Conservation (phyloP, 2,113 vertebrate genomes). For the Thalassoma bifasciatum region DNA sequence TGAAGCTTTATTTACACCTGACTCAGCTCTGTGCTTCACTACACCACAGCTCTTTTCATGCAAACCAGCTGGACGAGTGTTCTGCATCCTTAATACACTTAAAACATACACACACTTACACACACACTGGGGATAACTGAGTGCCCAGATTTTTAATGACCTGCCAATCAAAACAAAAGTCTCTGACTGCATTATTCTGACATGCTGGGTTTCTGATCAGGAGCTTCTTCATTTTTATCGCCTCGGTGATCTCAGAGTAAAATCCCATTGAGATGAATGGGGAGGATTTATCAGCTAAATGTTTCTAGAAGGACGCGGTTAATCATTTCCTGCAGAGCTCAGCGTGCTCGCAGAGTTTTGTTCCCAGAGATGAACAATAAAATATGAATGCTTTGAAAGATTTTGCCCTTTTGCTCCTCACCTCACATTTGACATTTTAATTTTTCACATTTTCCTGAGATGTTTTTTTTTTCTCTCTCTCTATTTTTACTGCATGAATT, state of each 20-base stretch:
- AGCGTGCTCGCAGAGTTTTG: neutral
- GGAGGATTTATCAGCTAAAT: conserved; percentile 23
- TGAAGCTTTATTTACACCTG: conserved; percentile 67
- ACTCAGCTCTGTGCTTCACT: conserved; percentile 70
- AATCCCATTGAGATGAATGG: conserved; percentile 17
- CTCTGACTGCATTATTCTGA: conserved; percentile 27
- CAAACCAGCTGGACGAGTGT: conserved; percentile 45
- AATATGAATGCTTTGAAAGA: conserved; percentile 31
- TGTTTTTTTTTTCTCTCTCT: neutral
- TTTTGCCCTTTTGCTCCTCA: neutral
- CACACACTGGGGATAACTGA: conserved; percentile 5
- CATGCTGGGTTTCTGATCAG: conserved; percentile 5
- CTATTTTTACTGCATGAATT: conserved; percentile 5
- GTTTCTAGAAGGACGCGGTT: conserved; percentile 20
- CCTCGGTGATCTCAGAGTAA: conserved; percentile 21
- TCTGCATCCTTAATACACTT: conserved; percentile 42
- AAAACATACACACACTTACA: conserved; percentile 4
- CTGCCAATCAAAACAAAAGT: conserved; percentile 54
- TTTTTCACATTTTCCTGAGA: conserved; percentile 12
- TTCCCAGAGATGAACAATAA: conserved; percentile 17
- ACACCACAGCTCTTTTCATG: conserved; percentile 58
- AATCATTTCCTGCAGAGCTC: conserved; percentile 1
- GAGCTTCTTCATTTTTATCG: conserved; percentile 25
- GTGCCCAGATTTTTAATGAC: conserved; percentile 56
- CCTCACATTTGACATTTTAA: conserved; percentile 7